These are phyloP conservation scores for Anguilla megastoma DNA, from an alignment of 2,797 vertebrate species.

Conservation along the genomic window DNA sequence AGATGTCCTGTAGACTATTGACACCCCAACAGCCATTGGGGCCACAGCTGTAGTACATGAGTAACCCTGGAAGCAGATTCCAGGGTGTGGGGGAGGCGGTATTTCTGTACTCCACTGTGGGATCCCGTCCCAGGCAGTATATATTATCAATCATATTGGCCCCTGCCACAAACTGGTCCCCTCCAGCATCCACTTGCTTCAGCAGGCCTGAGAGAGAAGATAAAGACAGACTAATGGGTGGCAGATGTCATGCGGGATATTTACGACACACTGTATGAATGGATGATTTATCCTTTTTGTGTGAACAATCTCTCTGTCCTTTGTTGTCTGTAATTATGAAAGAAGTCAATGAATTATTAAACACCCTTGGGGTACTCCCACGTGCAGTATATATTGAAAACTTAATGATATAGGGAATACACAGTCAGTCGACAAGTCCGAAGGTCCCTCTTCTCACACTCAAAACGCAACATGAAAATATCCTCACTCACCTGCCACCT, in stretches of 20 bases:
- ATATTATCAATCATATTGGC: rapidly evolving
- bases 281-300: background rate
- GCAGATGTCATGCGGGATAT: background rate
- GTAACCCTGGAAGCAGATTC: rapidly evolving
- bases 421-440: too few relatives aligned
- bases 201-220: constrained; percentile 33
- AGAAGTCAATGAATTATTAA: background rate
- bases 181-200: constrained; percentile 55
- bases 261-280: background rate
- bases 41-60: constrained; percentile 54
- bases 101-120: rapidly evolving
- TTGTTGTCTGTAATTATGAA: background rate
- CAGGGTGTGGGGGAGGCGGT: background rate
- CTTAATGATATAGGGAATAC: too few relatives aligned
- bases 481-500: constrained; percentile 18
- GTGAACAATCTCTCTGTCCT: background rate
- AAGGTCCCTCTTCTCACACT: too few relatives aligned
- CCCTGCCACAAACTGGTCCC: constrained; percentile 42
- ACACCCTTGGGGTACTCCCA: background rate
- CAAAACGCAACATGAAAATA: background rate
- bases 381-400: too few relatives aligned
- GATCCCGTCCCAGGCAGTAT: constrained; percentile 37
- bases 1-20: background rate
- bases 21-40: constrained; percentile 54
- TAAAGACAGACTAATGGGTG: background rate